Conservation (phyloP, 2,113 vertebrate genomes). For the Epinephelus moara region DNA sequence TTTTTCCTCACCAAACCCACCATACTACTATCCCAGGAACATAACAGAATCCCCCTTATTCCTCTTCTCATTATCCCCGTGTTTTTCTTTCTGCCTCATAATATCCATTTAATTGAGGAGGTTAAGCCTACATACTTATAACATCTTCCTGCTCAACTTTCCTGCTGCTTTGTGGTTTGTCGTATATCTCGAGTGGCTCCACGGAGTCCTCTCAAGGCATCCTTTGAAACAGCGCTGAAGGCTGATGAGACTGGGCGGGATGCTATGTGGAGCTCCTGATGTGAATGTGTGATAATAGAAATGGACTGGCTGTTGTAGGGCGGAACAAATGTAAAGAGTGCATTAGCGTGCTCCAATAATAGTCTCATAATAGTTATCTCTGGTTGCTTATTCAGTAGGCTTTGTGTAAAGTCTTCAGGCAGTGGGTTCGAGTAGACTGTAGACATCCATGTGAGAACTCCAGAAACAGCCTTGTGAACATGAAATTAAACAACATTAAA, state of each 20-base stretch:
- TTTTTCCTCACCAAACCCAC: constrained; percentile 20
- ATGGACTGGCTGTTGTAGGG: constrained; percentile 43
- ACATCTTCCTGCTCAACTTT: constrained; percentile 32
- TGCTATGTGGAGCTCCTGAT: constrained; percentile 70
- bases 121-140: constrained; percentile 33
- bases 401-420: constrained; percentile 20
- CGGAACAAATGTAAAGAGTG: constrained; percentile 15
- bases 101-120: constrained; percentile 51
- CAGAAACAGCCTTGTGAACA: constrained; percentile 20
- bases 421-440: background rate
- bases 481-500: constrained; percentile 21
- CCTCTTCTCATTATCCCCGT: constrained; percentile 33
- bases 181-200: constrained; percentile 19
- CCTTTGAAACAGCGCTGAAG: constrained; percentile 54
- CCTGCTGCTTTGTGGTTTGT: constrained; percentile 46
- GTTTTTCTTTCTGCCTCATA: constrained; percentile 36
- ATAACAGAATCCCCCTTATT: background rate
- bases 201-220: constrained; percentile 46
- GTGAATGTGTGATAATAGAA: constrained; percentile 70
- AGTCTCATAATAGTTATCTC: constrained; percentile 32
- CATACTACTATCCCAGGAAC: constrained; percentile 8
- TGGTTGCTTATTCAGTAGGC: background rate
- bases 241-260: constrained; percentile 49
- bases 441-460: background rate
- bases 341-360: constrained; percentile 29